Conservation (phyloP, 2,888 invertebrate genomes). For the Trichogramma evanescens region DNA sequence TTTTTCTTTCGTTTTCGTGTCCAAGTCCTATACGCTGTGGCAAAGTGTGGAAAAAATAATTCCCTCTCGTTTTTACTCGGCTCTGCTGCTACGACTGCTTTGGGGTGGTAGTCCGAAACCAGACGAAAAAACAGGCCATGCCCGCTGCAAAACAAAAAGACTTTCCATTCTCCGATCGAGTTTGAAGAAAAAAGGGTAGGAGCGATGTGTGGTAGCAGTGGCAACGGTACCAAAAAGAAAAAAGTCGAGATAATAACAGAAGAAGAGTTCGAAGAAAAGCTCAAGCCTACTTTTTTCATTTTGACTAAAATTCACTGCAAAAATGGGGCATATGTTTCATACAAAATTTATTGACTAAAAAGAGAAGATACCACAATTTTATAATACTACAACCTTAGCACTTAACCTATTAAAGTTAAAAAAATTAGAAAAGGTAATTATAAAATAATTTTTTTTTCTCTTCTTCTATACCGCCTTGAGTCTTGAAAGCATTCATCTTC, state of each 20-base stretch:
- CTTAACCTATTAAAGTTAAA: too few species aligned
- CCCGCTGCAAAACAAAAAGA: neutral
- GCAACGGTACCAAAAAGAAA: too few species aligned
- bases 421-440: too few species aligned
- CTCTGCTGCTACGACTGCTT: too few species aligned
- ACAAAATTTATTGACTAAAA: too few species aligned
- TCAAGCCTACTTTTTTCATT: constrained; percentile 8
- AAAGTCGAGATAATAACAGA: too few species aligned
- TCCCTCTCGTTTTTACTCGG: neutral
- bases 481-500: too few species aligned
- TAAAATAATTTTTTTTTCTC: too few species aligned
- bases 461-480: too few species aligned
- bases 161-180: constrained; percentile 2
- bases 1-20: neutral
- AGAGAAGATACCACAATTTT: neutral
- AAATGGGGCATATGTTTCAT: neutral
- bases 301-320: constrained; percentile 8
- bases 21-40: neutral
- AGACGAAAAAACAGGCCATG: neutral
- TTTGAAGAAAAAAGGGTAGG: neutral
- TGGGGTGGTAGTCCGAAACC: neutral
- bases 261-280: neutral
- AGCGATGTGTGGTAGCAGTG: neutral
- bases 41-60: constrained; percentile 4
- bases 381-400: too few species aligned